Evolutionary conservation across 2,888 invertebrate genomes (phyloP).

Genomic region (Hyposoter dolosus): DNA sequence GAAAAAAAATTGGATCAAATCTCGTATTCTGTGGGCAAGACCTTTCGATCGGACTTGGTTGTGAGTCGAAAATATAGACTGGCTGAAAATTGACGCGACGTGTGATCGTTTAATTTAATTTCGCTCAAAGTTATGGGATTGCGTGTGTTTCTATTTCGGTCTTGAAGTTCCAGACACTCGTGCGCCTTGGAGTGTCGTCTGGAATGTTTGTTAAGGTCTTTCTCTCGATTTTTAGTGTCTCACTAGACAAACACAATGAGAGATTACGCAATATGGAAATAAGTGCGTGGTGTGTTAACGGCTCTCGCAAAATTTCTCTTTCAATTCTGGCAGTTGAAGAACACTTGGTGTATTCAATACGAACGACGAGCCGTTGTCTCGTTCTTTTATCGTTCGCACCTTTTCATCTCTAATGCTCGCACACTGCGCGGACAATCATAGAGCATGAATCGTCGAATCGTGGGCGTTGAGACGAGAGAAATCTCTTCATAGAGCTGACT

Average conservation of each 20-base stretch:
- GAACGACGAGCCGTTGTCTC: not conserved
- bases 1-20: not conserved
- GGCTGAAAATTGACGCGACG: not conserved
- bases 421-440: slow-evolving; percentile 45
- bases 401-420: slow-evolving; percentile 45
- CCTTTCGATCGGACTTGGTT: not conserved
- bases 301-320: slow-evolving; percentile 59
- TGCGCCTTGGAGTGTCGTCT: not conserved
- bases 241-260: slow-evolving; percentile 39
- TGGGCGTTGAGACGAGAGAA: slow-evolving; percentile 55
- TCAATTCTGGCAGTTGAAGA: slow-evolving; percentile 48
- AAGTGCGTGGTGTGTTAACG: slow-evolving; percentile 54
- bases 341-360: slow-evolving; percentile 11
- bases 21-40: not conserved
- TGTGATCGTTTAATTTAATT: not conserved
- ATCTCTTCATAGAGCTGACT: slow-evolving; percentile 54
- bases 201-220: slow-evolving; percentile 5
- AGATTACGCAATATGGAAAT: slow-evolving; percentile 61
- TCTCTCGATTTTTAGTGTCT: slow-evolving; percentile 1
- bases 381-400: slow-evolving; percentile 21
- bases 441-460: slow-evolving; percentile 59
- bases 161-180: slow-evolving; percentile 19
- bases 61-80: not conserved
- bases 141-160: slow-evolving; percentile 20
- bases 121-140: not conserved